Percentiles rank a stretch among this genome's conserved stretches.
Evolutionary conservation across 2,888 invertebrate genomes (phyloP).

Genomic region (Ichneumon xanthorius): DNA sequence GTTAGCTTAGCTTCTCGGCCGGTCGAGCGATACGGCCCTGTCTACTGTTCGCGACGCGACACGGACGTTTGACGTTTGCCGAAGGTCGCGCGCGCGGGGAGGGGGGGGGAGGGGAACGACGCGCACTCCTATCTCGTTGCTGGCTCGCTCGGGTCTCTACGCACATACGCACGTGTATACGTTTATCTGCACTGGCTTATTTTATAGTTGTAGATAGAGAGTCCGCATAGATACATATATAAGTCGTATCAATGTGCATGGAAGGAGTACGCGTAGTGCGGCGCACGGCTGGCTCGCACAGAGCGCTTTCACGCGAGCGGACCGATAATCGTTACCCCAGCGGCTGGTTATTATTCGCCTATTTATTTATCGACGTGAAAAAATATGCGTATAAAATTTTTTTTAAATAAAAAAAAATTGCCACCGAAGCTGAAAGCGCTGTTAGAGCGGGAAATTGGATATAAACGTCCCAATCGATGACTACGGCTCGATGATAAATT

Average conservation of each 20-base stretch:
- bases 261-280: neutral
- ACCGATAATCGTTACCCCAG: constrained; percentile 6
- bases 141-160: constrained; percentile 67
- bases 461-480: neutral
- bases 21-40: constrained; percentile 78
- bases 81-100: constrained; percentile 79
- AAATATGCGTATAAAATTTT: neutral
- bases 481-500: neutral
- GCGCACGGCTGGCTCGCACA: neutral
- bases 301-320: neutral
- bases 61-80: constrained; percentile 83
- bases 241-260: neutral
- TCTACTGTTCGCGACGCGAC: constrained; percentile 75
- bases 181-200: constrained; percentile 63
- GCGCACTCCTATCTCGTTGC: constrained; percentile 33
- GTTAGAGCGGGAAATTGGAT: neutral
- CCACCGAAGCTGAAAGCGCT: neutral
- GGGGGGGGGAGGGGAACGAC: constrained; percentile 29
- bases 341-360: neutral
- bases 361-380: neutral
- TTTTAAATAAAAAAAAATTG: neutral
- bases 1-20: constrained; percentile 37
- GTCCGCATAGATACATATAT: neutral
- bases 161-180: constrained; percentile 61
- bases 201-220: constrained; percentile 60